These are phyloP conservation scores for Gobio gobio DNA, from an alignment of 2,113 vertebrate species.

Conservation along the genomic window DNA sequence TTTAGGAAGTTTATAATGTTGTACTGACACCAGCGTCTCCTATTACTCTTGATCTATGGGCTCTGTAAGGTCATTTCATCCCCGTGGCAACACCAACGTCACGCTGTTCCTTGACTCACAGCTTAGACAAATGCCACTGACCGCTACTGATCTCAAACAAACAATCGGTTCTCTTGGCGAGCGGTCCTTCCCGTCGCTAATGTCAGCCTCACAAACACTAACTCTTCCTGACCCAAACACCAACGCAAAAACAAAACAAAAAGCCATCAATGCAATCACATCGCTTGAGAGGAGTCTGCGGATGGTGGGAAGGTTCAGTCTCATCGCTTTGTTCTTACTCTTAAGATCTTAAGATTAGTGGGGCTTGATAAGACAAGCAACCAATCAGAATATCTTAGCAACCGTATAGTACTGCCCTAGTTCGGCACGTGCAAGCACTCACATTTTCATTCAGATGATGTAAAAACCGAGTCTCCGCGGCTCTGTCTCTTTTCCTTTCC, in stretches of 20 bases:
- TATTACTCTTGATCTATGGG: constrained; percentile 51
- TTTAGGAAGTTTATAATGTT: constrained; percentile 54
- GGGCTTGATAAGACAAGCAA: background rate
- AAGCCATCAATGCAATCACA: constrained; percentile 35
- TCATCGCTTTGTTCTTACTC: constrained; percentile 32
- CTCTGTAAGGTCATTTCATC: constrained; percentile 71
- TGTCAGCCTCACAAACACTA: constrained; percentile 54
- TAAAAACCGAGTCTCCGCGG: background rate
- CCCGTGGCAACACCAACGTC: constrained; percentile 71
- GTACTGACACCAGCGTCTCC: constrained; percentile 39
- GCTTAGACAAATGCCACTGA: constrained; percentile 70
- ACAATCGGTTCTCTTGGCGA: constrained; percentile 58
- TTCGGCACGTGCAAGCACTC: background rate
- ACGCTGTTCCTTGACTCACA: constrained; percentile 55
- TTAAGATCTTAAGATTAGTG: background rate
- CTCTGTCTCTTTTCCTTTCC: background rate
- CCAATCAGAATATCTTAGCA: background rate
- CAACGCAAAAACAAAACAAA: constrained; percentile 49
- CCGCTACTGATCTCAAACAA: constrained; percentile 62
- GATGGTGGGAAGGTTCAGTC: constrained; percentile 18
- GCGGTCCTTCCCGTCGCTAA: constrained; percentile 43
- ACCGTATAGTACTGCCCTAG: background rate
- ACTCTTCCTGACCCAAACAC: constrained; percentile 55
- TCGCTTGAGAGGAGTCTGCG: background rate
- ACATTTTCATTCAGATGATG: background rate